These are phyloP conservation scores for Archivesica marissinica DNA, from an alignment of 1,140 invertebrate genomes.

Conservation along the genomic window DNA sequence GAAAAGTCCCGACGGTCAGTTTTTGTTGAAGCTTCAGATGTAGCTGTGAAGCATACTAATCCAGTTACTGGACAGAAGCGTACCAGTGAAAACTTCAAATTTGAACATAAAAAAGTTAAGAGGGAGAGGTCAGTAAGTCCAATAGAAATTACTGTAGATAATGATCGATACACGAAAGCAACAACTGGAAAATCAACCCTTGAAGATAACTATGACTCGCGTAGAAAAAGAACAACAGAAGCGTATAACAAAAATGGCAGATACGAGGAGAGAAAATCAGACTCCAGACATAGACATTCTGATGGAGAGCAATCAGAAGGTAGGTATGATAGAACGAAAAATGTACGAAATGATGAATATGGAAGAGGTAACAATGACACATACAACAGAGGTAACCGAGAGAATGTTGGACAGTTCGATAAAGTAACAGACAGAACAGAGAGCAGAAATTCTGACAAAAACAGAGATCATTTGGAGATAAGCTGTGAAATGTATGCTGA, in stretches of 20 bases:
- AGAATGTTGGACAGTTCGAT: neutral
- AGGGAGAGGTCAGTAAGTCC: slow-evolving; percentile 41
- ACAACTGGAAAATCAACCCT: neutral
- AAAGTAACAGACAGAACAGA: neutral
- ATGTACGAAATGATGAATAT: neutral
- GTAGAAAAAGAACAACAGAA: neutral
- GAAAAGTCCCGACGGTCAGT: neutral
- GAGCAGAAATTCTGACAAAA: neutral
- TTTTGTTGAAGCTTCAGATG: neutral
- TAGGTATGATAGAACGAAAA: neutral
- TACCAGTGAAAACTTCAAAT: neutral
- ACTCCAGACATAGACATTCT: neutral
- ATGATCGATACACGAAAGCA: slow-evolving; percentile 37
- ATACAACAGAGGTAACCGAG: neutral
- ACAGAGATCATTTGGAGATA: neutral
- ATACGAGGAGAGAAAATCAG: neutral
- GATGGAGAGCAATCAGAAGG: neutral
- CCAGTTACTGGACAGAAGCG: neutral
- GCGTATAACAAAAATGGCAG: neutral
- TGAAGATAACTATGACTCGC: neutral
- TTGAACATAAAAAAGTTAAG: neutral
- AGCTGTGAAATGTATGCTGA: too few relatives aligned
- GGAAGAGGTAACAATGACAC: neutral
- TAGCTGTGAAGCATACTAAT: neutral
- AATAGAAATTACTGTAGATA: slow-evolving; percentile 56